Base-by-base conservation (phyloP, 2,888 invertebrate genomes). In the Steinernema hermaphroditum region DNA sequence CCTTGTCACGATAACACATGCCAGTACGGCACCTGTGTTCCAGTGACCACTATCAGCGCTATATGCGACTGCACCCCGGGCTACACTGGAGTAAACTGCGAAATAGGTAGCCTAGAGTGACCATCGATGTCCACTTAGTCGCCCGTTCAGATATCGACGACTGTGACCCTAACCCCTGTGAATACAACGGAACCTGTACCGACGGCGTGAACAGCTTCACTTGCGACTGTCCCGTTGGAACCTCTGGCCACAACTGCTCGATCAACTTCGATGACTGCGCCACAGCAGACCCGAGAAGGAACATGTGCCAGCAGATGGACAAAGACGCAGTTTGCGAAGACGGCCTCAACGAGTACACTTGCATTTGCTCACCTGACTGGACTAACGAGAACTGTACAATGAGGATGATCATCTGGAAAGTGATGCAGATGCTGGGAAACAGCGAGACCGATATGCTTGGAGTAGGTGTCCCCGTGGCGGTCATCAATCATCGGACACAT, bases 171-270 rank as follows among this genome's bases (percentile, higher is more conserved):
- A 54, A 71, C 6, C 77, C 77, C 8, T 79, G 77, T 68, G 44
- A 72, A 6, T 75, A 76, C 49, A 72, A 75, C 69, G 77, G 74
- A 37, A 72, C 74, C 4, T 79, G 78, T 49, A 75, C 44, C n/a
- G 74, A 75, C 12, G 27, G 44, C 12, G 22, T 57, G n/a, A 27
- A 27, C 19, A 41, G 29, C 8, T 79, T 75, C 70, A 72, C 73
- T 12, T 79, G 79, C 62, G 50, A 50, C 0, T 79, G 79, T 70
- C 16, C 75, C 2, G 50, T 57, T 0, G 79, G 79, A 0, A 22
- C 34, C 2, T 34, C 37, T 14, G 70, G 69, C 8, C 16, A 24
- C 0, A 76, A 75, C 43, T 78, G 78, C 41, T 44, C 62, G 12
- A 71, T 41, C 46, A 75, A 46, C 16, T 46, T 46, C 46, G 46